These are phyloP conservation scores for Rhodeus uyekii DNA, from an alignment of 2,797 vertebrate genomes.

Conservation along the genomic window DNA sequence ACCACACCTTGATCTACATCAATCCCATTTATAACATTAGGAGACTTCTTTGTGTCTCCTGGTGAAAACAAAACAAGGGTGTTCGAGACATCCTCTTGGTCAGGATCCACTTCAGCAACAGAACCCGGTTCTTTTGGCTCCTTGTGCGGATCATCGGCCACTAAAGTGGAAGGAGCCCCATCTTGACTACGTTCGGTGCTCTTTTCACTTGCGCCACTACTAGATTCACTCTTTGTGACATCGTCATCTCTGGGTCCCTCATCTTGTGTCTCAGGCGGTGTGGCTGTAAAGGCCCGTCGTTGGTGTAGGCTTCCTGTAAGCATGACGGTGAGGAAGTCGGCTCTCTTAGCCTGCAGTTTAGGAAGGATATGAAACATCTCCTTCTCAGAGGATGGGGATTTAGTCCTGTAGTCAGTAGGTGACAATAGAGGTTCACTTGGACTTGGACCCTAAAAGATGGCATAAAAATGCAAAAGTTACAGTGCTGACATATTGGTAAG, in stretches of 20 bases:
- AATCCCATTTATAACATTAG: slow-evolving; percentile 77
- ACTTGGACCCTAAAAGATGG: slow-evolving; percentile 55
- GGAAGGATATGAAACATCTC: slow-evolving; percentile 82
- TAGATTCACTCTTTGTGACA: slow-evolving; percentile 81
- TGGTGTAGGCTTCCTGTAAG: slow-evolving; percentile 81
- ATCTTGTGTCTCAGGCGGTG: slow-evolving; percentile 67
- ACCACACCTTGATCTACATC: slow-evolving; percentile 86
- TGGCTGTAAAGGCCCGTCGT: slow-evolving; percentile 78
- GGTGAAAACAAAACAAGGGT: slow-evolving; percentile 97
- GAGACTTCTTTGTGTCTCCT: slow-evolving; percentile 91
- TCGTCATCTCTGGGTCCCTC: slow-evolving; percentile 79
- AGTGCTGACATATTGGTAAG: neutral
- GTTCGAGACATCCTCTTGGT: slow-evolving; percentile 95
- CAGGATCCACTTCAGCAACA: slow-evolving; percentile 87
- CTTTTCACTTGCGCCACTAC: slow-evolving; percentile 88
- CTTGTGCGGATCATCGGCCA: slow-evolving; percentile 88
- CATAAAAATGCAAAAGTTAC: neutral
- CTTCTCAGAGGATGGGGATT: slow-evolving; percentile 81
- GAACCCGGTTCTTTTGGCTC: slow-evolving; percentile 83
- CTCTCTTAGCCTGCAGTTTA: slow-evolving; percentile 81
- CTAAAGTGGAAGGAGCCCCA: slow-evolving; percentile 85
- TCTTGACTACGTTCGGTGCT: slow-evolving; percentile 93
- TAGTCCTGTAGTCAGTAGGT: slow-evolving; percentile 74
- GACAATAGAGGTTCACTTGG: slow-evolving; percentile 61
- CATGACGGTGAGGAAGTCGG: slow-evolving; percentile 89